phyloP scores from a whole-genome alignment of 92 coral and sea anemone genomes.

The Zoanthus sociatus region DNA sequence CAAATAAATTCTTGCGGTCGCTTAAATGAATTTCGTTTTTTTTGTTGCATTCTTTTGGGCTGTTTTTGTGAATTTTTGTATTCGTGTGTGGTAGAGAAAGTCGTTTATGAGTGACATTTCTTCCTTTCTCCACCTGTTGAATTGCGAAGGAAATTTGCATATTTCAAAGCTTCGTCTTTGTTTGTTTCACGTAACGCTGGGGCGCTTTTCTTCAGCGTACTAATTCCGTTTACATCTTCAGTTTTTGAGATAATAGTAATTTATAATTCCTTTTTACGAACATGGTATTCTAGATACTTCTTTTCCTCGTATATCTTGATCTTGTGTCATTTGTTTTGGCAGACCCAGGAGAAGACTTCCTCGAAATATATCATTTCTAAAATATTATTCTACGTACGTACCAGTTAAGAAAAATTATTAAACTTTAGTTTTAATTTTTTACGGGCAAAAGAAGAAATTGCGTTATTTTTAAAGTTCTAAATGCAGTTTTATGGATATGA shows the following conservation, averaged over 20 bases:
- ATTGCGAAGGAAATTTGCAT: slow-evolving; percentile 42
- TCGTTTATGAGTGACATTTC: slow-evolving; percentile 1
- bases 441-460: neutral
- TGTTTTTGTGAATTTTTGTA: slow-evolving; percentile 28
- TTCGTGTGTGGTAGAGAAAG: slow-evolving; percentile 19
- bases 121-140: slow-evolving; percentile 46
- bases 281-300: neutral
- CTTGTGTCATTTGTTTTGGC: neutral
- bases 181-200: slow-evolving; percentile 19
- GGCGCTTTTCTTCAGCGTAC: slow-evolving; percentile 19
- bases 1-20: slow-evolving; percentile 39
- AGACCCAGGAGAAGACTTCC: neutral
- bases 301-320: neutral
- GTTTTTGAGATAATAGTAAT: neutral
- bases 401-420: neutral
- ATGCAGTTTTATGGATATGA: neutral
- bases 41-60: neutral
- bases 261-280: neutral
- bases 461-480: slow-evolving; percentile 11
- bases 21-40: slow-evolving; percentile 40
- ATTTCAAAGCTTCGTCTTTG: slow-evolving; percentile 29
- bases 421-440: neutral
- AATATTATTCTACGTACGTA: neutral
- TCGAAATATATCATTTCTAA: neutral
- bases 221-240: neutral